Evolutionary conservation across 2,888 invertebrate species (phyloP), one percentile per base, ranked within the genome.

Genomic region (Rhamnusium bicolor): DNA sequence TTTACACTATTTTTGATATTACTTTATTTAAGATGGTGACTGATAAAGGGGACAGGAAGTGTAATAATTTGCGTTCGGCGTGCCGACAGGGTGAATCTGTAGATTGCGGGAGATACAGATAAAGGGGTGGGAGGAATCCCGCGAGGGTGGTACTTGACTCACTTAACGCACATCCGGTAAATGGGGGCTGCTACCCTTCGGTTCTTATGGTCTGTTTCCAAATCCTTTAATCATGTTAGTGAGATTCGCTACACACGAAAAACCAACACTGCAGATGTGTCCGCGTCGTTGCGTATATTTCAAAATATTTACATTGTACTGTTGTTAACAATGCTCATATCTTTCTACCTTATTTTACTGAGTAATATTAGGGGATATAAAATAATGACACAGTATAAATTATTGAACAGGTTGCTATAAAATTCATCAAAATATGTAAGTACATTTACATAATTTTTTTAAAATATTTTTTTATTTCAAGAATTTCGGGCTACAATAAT

Each of bases 11-110:
- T 77, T 77, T 75, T 75, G 73, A 79, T 79, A 80, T 81, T 80
- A 79, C 80, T 79, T n/a, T 78, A 81, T 81, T 80, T 71, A 62
- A 77, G 78, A 79, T 79, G 69, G 73, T 60, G 70, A 68, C 72
- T 73, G 77, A 76, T 77, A 76, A 74, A 74, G 73, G 79, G 72
- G 72, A 73, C 72, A 82, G 84, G 85, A 85, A 83, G 85, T 84
- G 85, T 83, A 85, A 85, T 86, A 85, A 86, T 86, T 86, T 85
- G 85, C 83, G 80, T 83, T 81, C 83, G 80, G 79, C 77, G 82
- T 80, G 85, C 78, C 83, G 83, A 84, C 83, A 82, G 84, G 84
- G 85, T 81, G 84, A 81, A 83, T 83, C 80, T 80, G 80, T 79
- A 84, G 85, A 84, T 85, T 84, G 83, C 81, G 80, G 81, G 78